Conservation (phyloP, 2,113 vertebrate species). For the Varanus salvator region DNA sequence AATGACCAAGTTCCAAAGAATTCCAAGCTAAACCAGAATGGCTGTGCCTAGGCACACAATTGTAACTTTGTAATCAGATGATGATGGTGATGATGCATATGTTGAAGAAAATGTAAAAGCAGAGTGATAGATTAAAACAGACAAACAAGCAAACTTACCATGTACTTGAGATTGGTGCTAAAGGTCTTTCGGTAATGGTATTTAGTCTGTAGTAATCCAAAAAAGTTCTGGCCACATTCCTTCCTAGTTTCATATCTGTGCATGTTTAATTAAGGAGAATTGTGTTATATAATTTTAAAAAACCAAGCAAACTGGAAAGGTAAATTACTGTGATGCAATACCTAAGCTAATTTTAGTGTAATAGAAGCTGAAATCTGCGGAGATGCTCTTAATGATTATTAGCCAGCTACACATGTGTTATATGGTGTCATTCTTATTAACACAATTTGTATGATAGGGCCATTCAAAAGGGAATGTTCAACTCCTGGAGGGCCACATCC, state of each 20-base stretch:
- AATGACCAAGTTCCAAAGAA: neutral
- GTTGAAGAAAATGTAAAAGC: neutral
- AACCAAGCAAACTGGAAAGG: constrained; percentile 19
- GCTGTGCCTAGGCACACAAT: neutral
- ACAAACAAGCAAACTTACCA: constrained; percentile 73
- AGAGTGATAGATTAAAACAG: constrained; percentile 15
- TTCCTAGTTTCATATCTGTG: constrained; percentile 95
- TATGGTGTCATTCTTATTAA: constrained; percentile 51
- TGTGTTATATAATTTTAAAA: neutral
- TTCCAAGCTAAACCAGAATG: neutral
- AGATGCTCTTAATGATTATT: neutral
- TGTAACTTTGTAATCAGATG: neutral
- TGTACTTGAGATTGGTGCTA: constrained; percentile 76
- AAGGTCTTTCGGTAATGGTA: constrained; percentile 80
- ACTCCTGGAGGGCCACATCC: neutral
- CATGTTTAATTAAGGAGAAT: constrained; percentile 80
- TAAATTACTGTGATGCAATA: constrained; percentile 50
- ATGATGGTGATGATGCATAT: no score
- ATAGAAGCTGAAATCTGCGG: constrained; percentile 33
- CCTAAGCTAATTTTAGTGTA: constrained; percentile 53
- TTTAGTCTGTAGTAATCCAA: constrained; percentile 96
- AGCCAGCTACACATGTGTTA: constrained; percentile 10
- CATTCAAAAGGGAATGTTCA: constrained; percentile 16
- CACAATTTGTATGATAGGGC: neutral
- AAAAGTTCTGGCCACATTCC: constrained; percentile 94